Evolutionary conservation across 2,113 vertebrate species (phyloP).

Genomic region (Rhineura floridana): DNA sequence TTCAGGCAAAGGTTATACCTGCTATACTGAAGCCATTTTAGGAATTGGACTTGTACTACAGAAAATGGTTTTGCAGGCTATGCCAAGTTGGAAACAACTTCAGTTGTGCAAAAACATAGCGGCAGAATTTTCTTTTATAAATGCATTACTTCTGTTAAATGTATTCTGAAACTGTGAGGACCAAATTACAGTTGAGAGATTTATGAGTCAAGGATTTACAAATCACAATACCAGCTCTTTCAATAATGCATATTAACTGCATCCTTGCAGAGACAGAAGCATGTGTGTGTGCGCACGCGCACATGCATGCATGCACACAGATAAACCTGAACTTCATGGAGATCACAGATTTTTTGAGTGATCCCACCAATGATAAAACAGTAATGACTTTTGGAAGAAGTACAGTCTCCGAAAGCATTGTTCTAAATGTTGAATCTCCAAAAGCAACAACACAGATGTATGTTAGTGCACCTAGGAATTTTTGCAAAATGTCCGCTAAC

Average conservation of each 20-base stretch:
- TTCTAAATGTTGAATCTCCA: not conserved
- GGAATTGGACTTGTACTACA: not conserved
- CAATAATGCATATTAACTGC: not conserved
- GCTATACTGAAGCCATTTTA: not conserved
- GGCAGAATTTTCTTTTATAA: not conserved
- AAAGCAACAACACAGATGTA: not conserved
- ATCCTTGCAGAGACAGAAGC: not conserved
- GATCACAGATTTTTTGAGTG: no score
- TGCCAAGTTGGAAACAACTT: not conserved
- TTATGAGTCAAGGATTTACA: not conserved
- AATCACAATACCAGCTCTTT: not conserved
- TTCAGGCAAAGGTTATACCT: not conserved
- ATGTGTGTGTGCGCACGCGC: not conserved
- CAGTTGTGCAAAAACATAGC: no score
- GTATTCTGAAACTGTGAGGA: not conserved
- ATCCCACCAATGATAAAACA: not conserved
- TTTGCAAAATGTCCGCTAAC: not conserved
- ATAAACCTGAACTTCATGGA: not conserved
- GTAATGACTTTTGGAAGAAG: not conserved
- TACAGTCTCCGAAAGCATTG: not conserved
- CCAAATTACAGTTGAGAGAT: not conserved
- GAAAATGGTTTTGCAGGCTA: not conserved
- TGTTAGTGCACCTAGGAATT: not conserved
- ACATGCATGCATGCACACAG: no score
- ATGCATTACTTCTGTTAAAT: constrained; percentile 2